Conservation (phyloP, 1,140 invertebrate genomes). For the Drosophila hydei region DNA sequence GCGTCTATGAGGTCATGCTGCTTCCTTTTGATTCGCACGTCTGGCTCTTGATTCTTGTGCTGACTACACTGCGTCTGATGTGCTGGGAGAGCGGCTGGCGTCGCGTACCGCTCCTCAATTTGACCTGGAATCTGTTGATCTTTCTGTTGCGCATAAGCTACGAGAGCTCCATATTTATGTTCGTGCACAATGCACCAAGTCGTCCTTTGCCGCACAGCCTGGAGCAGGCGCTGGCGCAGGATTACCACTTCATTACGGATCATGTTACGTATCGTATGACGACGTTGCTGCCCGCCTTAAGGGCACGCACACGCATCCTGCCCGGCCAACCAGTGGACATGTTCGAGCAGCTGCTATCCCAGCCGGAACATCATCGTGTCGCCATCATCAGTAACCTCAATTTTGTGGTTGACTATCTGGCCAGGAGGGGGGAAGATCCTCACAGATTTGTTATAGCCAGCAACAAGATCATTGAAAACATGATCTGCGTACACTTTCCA, state of each 20-base stretch:
- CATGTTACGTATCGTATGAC: slow-evolving; percentile 61
- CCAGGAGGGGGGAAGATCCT: not conserved
- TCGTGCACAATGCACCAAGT: slow-evolving; percentile 59
- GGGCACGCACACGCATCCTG: slow-evolving; percentile 1
- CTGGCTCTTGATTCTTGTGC: slow-evolving; percentile 40
- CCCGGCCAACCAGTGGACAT: slow-evolving; percentile 55
- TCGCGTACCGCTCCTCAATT: not conserved
- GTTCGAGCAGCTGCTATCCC: slow-evolving; percentile 44
- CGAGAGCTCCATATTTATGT: slow-evolving; percentile 59
- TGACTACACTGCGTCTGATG: slow-evolving; percentile 5
- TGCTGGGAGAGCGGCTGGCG: slow-evolving; percentile 5
- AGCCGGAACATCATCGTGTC: not conserved
- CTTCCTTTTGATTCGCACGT: slow-evolving; percentile 42
- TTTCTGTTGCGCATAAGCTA: slow-evolving; percentile 55
- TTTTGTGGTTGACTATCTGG: slow-evolving; percentile 46
- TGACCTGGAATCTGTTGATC: slow-evolving; percentile 41
- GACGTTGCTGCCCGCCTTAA: slow-evolving; percentile 17
- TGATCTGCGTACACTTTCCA: slow-evolving; percentile 63
- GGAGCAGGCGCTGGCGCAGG: slow-evolving; percentile 23
- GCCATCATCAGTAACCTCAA: slow-evolving; percentile 39
- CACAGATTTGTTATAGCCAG: slow-evolving; percentile 28
- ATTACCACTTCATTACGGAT: slow-evolving; percentile 50
- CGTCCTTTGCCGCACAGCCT: slow-evolving; percentile 55
- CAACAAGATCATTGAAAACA: slow-evolving; percentile 53
- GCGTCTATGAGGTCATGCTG: slow-evolving; percentile 65